Conservation (phyloP, 2,888 invertebrate genomes). For the Agrenia bidenticulata region DNA sequence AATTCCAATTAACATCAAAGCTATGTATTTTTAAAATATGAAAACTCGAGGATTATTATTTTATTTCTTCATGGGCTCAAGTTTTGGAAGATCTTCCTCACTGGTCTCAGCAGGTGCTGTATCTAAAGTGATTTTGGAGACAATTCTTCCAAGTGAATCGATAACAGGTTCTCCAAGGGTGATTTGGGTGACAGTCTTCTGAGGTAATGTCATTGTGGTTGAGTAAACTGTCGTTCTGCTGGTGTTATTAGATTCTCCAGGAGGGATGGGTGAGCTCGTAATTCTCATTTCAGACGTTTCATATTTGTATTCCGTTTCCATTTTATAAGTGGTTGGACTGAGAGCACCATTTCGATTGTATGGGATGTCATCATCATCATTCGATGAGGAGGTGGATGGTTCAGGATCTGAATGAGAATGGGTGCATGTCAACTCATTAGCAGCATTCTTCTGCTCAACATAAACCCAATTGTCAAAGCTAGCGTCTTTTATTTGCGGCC, state of each 20-base stretch:
- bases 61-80: slow-evolving; percentile 17
- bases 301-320: slow-evolving; percentile 46
- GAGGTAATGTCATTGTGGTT: slow-evolving; percentile 50
- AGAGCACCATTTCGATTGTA: slow-evolving; percentile 45
- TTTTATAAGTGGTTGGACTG: slow-evolving; percentile 48
- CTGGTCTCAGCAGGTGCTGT: slow-evolving; percentile 20
- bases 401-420: slow-evolving; percentile 43
- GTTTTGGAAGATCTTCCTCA: slow-evolving; percentile 25
- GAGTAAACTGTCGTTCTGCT: slow-evolving; percentile 42
- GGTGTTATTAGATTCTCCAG: slow-evolving; percentile 55
- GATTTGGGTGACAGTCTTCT: slow-evolving; percentile 50
- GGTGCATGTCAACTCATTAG: slow-evolving; percentile 33
- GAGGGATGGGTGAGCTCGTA: slow-evolving; percentile 54
- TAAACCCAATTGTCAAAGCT: slow-evolving; percentile 58
- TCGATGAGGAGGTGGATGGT: slow-evolving; percentile 37
- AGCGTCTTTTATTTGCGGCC: slow-evolving; percentile 23
- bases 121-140: slow-evolving; percentile 47
- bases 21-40: no score
- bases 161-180: slow-evolving; percentile 40
- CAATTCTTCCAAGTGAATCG: slow-evolving; percentile 44
- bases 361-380: slow-evolving; percentile 47
- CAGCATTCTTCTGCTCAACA: slow-evolving; percentile 54
- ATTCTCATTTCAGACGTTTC: slow-evolving; percentile 48
- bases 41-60: not conserved
- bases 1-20: no score